phyloP scores from a whole-genome alignment of 53 echinoderm and acorn worm species.

The Echinarachnius parma region DNA sequence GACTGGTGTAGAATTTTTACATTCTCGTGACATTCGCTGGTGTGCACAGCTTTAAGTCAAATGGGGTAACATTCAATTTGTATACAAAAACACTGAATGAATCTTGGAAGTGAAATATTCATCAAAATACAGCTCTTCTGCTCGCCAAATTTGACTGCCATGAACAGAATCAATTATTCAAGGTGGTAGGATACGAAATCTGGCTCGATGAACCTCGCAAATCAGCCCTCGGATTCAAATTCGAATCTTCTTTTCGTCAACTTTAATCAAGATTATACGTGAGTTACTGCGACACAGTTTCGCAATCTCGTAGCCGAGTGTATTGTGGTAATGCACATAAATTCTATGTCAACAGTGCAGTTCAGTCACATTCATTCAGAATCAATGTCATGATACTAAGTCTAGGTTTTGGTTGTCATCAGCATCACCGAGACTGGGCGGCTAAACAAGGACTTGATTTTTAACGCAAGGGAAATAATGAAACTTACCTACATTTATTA shows the following conservation, averaged over 20 bases:
- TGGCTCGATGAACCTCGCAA: conserved; percentile 88
- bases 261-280: conserved; percentile 99
- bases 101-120: not conserved
- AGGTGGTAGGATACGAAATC: conserved; percentile 24
- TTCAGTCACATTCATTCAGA: too few relatives aligned
- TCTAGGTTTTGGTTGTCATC: too few relatives aligned
- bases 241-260: conserved; percentile 94
- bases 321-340: too few relatives aligned
- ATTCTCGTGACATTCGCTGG: not conserved
- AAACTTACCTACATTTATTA: too few relatives aligned
- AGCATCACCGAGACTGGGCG: too few relatives aligned
- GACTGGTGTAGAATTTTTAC: conserved; percentile 10
- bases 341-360: too few relatives aligned
- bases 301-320: too few relatives aligned
- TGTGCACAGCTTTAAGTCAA: not conserved
- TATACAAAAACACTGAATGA: conserved; percentile 21
- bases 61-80: not conserved
- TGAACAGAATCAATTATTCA: conserved; percentile 18
- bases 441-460: too few relatives aligned
- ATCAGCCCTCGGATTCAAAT: conserved; percentile 89
- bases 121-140: conserved; percentile 2
- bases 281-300: conserved; percentile 40
- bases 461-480: too few relatives aligned
- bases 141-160: conserved; percentile 7
- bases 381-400: too few relatives aligned